Conservation (phyloP, 2,888 invertebrate genomes). For the Leucania comma region DNA sequence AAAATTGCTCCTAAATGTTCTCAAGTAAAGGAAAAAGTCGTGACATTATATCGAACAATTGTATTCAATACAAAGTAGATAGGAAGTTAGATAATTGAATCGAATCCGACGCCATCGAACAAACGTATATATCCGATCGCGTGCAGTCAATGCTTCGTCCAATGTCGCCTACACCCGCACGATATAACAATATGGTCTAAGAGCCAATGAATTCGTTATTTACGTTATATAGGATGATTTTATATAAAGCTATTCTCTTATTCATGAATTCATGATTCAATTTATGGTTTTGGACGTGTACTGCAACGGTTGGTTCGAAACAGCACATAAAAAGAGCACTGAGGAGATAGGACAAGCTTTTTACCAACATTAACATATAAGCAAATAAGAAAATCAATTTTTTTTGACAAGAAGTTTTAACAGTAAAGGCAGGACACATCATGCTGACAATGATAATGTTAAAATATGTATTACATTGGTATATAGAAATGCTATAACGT, state of each 20-base stretch:
- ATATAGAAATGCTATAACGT: too few species aligned
- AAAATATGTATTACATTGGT: not conserved
- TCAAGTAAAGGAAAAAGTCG: slow-evolving; percentile 11
- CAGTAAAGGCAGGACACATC: not conserved
- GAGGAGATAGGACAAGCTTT: too few species aligned
- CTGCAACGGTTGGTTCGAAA: too few species aligned
- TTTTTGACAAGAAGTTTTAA: too few species aligned
- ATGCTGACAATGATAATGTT: not conserved
- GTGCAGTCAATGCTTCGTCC: slow-evolving; percentile 48
- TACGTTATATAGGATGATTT: not conserved
- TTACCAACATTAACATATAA: too few species aligned
- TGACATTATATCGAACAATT: slow-evolving; percentile 18
- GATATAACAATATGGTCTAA: slow-evolving; percentile 12
- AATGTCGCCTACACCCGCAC: slow-evolving; percentile 51
- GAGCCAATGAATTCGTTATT: slow-evolving; percentile 21
- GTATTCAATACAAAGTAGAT: slow-evolving; percentile 38
- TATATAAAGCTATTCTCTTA: not conserved
- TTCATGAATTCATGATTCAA: too few species aligned
- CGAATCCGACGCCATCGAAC: slow-evolving; percentile 32
- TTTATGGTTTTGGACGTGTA: too few species aligned
- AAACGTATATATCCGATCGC: slow-evolving; percentile 54
- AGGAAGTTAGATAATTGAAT: slow-evolving; percentile 61
- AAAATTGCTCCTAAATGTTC: slow-evolving; percentile 1
- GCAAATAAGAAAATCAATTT: too few species aligned
- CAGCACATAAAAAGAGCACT: too few species aligned